Evolutionary conservation across 92 coral and sea anemone genomes (phyloP).

Genomic region (Chrysogorgia sp.): DNA sequence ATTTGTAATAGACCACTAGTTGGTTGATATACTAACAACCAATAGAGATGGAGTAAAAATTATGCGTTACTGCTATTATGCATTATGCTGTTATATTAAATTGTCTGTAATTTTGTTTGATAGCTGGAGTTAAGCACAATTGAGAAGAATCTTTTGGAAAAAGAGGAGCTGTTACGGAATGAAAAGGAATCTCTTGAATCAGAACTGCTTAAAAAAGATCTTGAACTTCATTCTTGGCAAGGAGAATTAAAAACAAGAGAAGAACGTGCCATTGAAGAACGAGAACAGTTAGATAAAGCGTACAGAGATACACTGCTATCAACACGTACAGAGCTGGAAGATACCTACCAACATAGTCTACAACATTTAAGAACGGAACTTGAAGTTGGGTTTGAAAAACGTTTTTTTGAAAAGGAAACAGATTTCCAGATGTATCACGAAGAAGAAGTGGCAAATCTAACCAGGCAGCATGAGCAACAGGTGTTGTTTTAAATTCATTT

Average conservation of each 20-base stretch:
- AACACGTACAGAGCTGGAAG: constrained; percentile 70
- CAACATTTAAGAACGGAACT: constrained; percentile 83
- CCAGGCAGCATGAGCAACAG: constrained; percentile 82
- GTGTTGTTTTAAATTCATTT: constrained; percentile 75
- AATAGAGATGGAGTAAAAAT: too few species aligned
- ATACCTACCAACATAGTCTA: constrained; percentile 69
- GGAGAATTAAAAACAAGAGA: constrained; percentile 85
- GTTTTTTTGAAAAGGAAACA: constrained; percentile 66
- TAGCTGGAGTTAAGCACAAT: constrained; percentile 83
- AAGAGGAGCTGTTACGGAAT: constrained; percentile 73
- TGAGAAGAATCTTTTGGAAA: constrained; percentile 77
- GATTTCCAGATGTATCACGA: constrained; percentile 74
- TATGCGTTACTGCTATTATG: too few species aligned
- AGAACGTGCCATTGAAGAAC: constrained; percentile 65
- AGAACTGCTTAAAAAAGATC: constrained; percentile 87
- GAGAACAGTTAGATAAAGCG: constrained; percentile 65
- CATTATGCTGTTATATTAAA: neutral
- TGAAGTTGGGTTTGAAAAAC: constrained; percentile 70
- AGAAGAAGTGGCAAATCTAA: constrained; percentile 72
- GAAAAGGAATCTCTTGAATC: constrained; percentile 81
- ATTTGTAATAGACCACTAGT: too few species aligned
- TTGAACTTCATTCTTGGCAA: constrained; percentile 90
- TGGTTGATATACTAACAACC: too few species aligned
- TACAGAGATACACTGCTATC: constrained; percentile 60
- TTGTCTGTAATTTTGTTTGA: neutral